phyloP scores from a whole-genome alignment of 2,797 vertebrate genomes.

The Hippoglossus hippoglossus region DNA sequence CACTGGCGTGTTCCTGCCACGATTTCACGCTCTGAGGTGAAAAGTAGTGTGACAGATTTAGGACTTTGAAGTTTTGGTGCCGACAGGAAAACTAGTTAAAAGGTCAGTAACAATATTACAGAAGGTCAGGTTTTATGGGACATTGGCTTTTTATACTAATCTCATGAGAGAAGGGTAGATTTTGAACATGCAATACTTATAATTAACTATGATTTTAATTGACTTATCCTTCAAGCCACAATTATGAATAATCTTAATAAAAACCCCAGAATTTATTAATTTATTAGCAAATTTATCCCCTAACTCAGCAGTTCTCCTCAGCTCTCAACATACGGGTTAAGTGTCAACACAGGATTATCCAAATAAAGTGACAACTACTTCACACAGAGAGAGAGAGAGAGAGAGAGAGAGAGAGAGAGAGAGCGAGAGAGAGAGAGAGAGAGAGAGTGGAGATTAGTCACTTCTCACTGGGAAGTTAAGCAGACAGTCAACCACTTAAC shows the following conservation, averaged over 20 bases:
- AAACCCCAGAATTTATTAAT: no score
- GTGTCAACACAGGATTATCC: slow-evolving; percentile 4
- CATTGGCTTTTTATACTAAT: no score
- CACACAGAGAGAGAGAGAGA: not conserved
- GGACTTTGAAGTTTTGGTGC: slow-evolving; percentile 75
- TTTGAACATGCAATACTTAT: no score
- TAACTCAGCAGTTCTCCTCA: no score
- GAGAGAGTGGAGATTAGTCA: slow-evolving; percentile 59
- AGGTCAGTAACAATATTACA: not conserved
- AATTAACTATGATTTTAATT: no score
- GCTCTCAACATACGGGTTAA: not conserved
- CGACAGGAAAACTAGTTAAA: slow-evolving; percentile 14
- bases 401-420: not conserved
- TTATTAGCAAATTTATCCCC: no score
- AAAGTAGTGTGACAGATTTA: slow-evolving; percentile 34
- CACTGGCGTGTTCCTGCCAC: slow-evolving; percentile 22
- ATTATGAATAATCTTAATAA: no score
- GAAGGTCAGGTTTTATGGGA: not conserved
- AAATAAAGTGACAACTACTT: not conserved
- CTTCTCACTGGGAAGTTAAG: slow-evolving; percentile 71
- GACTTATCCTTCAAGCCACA: no score
- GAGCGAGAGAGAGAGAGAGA: not conserved
- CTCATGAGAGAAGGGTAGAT: no score
- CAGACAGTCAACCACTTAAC: slow-evolving; percentile 76
- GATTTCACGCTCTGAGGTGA: slow-evolving; percentile 13